These are phyloP conservation scores for Nomada hirtipes DNA, from an alignment of 2,888 invertebrate species.

Conservation along the genomic window DNA sequence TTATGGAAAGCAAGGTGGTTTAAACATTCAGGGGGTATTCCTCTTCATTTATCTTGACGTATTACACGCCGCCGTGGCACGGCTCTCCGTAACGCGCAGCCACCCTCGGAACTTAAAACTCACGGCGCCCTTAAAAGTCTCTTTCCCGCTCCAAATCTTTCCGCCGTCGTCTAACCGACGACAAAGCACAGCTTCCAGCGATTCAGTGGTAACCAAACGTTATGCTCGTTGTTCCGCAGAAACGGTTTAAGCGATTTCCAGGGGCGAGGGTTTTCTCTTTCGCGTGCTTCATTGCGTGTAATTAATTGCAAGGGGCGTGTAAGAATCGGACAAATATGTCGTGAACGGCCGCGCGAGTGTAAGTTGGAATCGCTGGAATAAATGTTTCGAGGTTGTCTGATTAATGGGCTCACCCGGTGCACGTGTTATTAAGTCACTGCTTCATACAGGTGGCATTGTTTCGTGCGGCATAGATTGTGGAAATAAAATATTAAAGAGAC, in stretches of 20 bases:
- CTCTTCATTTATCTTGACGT: constrained; percentile 47
- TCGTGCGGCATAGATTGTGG: too few relatives aligned
- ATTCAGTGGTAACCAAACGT: constrained; percentile 15
- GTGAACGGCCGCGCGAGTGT: background rate
- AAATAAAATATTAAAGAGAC: too few relatives aligned
- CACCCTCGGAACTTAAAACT: constrained; percentile 17
- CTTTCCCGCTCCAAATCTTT: constrained; percentile 2
- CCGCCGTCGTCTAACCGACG: background rate
- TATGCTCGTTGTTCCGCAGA: constrained; percentile 23
- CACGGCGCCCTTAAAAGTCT: constrained; percentile 28
- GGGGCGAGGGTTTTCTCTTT: constrained; percentile 13
- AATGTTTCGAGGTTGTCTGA: background rate
- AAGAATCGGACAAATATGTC: constrained; percentile 1
- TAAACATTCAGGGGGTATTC: constrained; percentile 33
- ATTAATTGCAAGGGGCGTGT: constrained; percentile 13
- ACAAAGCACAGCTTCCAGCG: constrained; percentile 21
- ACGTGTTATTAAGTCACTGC: background rate
- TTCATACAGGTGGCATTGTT: too few relatives aligned
- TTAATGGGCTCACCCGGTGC: too few relatives aligned
- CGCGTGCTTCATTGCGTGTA: constrained; percentile 25
- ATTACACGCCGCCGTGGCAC: background rate
- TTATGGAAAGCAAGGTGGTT: constrained; percentile 21
- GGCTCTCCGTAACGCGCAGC: background rate
- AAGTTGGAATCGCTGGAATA: background rate
- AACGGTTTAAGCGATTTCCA: constrained; percentile 23